phyloP scores from a whole-genome alignment of 2,888 invertebrate species.

The Anaspis maculata region DNA sequence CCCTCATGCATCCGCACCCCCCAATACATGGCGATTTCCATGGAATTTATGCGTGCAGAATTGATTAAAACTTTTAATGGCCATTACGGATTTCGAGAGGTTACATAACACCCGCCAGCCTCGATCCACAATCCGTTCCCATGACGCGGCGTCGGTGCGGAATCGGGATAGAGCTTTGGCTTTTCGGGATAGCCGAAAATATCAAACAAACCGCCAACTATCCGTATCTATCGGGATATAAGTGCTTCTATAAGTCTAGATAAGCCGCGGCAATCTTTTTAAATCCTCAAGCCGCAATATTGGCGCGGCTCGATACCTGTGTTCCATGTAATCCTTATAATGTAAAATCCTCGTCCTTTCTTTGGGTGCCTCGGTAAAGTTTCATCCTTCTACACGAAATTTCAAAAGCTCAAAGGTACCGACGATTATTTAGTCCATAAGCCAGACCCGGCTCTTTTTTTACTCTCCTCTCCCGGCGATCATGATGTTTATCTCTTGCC shows the following conservation, averaged over 20 bases:
- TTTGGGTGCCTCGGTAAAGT: slow-evolving; percentile 35
- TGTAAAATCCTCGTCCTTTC: slow-evolving; percentile 42
- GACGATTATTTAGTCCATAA: slow-evolving; percentile 37
- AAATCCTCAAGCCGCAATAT: slow-evolving; percentile 37
- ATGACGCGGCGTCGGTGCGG: too few relatives aligned
- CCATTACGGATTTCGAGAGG: too few relatives aligned
- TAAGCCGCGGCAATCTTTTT: slow-evolving; percentile 41
- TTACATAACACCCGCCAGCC: too few relatives aligned
- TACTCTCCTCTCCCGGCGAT: too few relatives aligned
- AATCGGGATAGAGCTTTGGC: too few relatives aligned
- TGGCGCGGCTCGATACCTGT: slow-evolving; percentile 35
- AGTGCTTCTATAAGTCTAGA: slow-evolving; percentile 38
- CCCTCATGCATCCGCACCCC: too few relatives aligned
- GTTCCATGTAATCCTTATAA: slow-evolving; percentile 39
- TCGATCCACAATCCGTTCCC: background rate
- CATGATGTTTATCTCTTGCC: slow-evolving; percentile 10
- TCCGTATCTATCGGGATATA: slow-evolving; percentile 26
- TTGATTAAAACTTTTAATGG: too few relatives aligned
- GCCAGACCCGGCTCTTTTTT: slow-evolving; percentile 14
- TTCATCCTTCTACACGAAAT: slow-evolving; percentile 38
- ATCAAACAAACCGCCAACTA: slow-evolving; percentile 16
- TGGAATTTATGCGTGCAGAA: too few relatives aligned
- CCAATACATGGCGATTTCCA: too few relatives aligned
- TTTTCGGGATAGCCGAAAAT: too few relatives aligned
- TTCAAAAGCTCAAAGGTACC: slow-evolving; percentile 36